Conservation (phyloP, 2,797 vertebrate species). For the Lepus townsendii region DNA sequence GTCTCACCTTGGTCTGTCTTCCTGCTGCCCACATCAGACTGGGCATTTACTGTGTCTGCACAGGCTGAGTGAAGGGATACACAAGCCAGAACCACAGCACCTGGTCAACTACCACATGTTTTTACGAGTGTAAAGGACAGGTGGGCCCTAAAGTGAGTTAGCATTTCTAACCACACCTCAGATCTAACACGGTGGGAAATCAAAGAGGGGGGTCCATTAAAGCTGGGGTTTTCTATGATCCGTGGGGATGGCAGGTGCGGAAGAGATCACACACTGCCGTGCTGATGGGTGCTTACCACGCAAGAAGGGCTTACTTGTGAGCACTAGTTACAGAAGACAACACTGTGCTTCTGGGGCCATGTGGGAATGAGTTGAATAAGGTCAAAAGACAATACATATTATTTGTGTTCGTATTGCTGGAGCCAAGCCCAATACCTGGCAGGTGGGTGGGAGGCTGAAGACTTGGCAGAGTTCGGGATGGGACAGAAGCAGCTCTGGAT, state of each 20-base stretch:
- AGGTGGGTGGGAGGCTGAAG: not conserved
- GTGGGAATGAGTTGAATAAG: not conserved
- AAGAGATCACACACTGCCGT: not conserved
- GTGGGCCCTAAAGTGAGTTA: not conserved
- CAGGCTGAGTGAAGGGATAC: not conserved
- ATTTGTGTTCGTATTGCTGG: not conserved
- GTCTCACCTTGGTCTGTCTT: not conserved
- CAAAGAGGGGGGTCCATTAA: not conserved
- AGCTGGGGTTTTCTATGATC: not conserved
- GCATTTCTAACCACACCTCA: not conserved
- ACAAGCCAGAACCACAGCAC: not conserved
- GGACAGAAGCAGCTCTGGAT: not conserved
- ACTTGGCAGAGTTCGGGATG: not conserved
- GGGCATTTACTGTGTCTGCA: not conserved
- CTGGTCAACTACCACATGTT: not conserved
- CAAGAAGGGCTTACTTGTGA: not conserved
- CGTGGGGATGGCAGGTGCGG: not conserved
- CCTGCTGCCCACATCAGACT: not conserved
- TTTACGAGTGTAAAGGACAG: not conserved
- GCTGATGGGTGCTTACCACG: not conserved
- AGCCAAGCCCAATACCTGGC: not conserved
- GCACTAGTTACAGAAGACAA: not conserved
- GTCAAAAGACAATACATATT: not conserved
- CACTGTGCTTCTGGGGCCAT: not conserved
- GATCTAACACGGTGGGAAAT: not conserved